phyloP scores from a whole-genome alignment of 2,113 vertebrate genomes.

The Toxotes jaculatrix region DNA sequence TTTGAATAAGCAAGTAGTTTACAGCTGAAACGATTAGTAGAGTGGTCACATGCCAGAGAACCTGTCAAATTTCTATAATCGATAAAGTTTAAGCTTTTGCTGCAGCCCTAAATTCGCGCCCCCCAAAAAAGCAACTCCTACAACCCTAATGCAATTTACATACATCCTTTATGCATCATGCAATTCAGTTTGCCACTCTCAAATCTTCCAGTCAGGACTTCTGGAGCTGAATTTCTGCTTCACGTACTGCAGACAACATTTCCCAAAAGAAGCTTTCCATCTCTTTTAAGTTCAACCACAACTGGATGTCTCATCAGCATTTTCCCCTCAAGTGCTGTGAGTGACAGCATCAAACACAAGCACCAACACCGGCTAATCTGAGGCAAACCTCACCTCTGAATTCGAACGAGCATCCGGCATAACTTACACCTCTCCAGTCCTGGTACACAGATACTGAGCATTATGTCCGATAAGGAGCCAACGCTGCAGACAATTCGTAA shows the following conservation, averaged over 20 bases:
- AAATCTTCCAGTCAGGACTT: neutral
- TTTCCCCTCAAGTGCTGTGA: neutral
- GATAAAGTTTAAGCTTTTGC: neutral
- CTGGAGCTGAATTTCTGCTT: conserved; percentile 14
- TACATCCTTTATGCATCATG: neutral
- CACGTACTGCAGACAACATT: conserved; percentile 1
- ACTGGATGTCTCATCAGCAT: conserved; percentile 23
- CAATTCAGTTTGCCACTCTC: neutral
- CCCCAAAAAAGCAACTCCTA: neutral
- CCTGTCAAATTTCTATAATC: neutral
- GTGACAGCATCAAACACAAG: conserved; percentile 17
- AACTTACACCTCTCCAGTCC: neutral
- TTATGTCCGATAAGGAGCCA: conserved; percentile 9
- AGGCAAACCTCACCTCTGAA: conserved; percentile 1
- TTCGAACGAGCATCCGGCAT: conserved; percentile 10
- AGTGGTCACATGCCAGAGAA: neutral
- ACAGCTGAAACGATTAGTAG: too few relatives aligned
- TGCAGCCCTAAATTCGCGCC: neutral
- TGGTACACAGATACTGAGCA: neutral
- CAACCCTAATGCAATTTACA: neutral
- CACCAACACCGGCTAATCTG: neutral
- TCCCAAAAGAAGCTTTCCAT: neutral
- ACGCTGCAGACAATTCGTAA: conserved; percentile 31
- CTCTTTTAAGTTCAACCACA: conserved; percentile 16
- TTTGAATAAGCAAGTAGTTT: neutral